These are phyloP conservation scores for Lerista edwardsae DNA, from an alignment of 2,797 vertebrate genomes.

Conservation along the genomic window DNA sequence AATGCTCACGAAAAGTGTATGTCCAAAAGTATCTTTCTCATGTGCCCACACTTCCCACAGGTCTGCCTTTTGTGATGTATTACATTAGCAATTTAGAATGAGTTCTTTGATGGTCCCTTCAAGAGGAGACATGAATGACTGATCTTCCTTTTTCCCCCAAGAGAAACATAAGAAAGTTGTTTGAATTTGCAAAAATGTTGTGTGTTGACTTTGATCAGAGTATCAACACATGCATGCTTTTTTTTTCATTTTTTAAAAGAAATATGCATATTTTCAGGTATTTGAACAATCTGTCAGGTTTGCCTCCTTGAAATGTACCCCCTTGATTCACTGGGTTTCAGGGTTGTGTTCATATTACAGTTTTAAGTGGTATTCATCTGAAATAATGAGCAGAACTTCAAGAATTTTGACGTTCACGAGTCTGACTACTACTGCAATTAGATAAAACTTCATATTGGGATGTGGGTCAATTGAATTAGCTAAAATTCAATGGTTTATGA, in stretches of 20 bases:
- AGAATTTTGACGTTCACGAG: neutral
- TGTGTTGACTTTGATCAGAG: conserved; percentile 2
- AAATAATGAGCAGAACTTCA: neutral
- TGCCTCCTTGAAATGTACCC: neutral
- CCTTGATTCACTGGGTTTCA: neutral
- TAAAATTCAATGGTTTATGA: conserved; percentile 2
- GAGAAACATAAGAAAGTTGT: conserved; percentile 22
- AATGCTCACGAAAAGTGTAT: neutral
- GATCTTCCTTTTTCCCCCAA: conserved; percentile 31
- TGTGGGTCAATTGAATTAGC: neutral
- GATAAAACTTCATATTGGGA: neutral
- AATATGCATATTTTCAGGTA: conserved; percentile 11
- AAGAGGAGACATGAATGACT: conserved; percentile 14
- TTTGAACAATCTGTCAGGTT: conserved; percentile 8
- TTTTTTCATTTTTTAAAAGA: neutral
- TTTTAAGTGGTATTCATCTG: neutral
- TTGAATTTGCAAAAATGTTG: conserved; percentile 29
- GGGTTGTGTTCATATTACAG: neutral
- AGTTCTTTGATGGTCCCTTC: accelerated
- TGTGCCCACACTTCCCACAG: conserved; percentile 7
- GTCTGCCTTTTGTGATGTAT: conserved; percentile 26
- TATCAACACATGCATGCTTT: neutral
- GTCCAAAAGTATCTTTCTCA: conserved; percentile 27
- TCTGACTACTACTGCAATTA: neutral
- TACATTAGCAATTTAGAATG: conserved; percentile 34